Base-by-base conservation (phyloP, 2,888 invertebrate species). In the Habroteleia sp. region DNA sequence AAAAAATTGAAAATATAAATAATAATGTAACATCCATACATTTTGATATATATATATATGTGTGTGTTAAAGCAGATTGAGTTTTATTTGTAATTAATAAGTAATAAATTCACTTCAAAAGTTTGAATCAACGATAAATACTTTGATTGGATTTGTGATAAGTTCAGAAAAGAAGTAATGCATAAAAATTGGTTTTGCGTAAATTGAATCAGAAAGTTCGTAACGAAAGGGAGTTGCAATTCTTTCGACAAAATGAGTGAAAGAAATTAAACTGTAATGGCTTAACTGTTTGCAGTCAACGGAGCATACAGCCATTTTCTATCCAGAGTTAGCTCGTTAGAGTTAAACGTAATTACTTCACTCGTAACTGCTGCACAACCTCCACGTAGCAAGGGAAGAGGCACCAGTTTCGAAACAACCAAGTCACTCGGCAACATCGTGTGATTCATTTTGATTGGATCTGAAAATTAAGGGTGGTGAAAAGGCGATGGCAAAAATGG, bases 281-380 rank as follows among this genome's bases (percentile, higher is more conserved):
- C 80, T 85, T 81, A 78, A 84, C 85, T 86, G 84, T 87, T 87
- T 85, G 83, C 84, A 87, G 80, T 79, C 84, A 87, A 81, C 83
- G 82, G 83, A 85, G 87, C 88, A 87, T 88, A 87, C 86, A 86
- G 86, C 88, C 87, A 88, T 87, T 88, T 88, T 88, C 86, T 86
- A 87, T 86, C 78, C 76, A 81, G 84, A 88, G 87, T 87, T 87
- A 85, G 88, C 87, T 88, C 87, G 87, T 88, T 88, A 88, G 82
- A 81, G 84, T 84, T 85, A 82, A 86, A 83, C 80, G 84, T 87
- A 88, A 88, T 88, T 87, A 84, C 86, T 83, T 87, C 83, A 87
- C 87, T 86, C 85, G 82, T 80, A 81, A 82, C 82, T 78, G 80
- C 79, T 76, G 78, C 63, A 68, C 79, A 77, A 79, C 82, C 80